Evolutionary conservation across 2,888 invertebrate species (phyloP), one percentile per base, ranked within the genome.

Genomic region (Hirtodrosophila trivittata): DNA sequence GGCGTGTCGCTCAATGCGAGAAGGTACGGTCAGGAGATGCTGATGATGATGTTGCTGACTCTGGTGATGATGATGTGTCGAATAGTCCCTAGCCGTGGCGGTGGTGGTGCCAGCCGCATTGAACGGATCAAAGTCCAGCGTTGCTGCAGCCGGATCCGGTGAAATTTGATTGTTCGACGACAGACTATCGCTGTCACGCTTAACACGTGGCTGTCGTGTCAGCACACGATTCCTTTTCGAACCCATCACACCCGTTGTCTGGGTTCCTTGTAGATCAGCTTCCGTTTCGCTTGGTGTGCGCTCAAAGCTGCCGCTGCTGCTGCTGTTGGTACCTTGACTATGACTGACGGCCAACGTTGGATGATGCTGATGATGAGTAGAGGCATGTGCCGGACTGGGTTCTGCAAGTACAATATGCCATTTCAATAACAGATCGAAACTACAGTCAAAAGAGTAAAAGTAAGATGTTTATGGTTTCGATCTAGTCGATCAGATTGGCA

Each of bases 131-230:
- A 89, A 75, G 80, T 90, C 86, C 55, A 89, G 76, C 5, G 86
- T 77, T 16, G 86, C 66, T 3, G 70, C 82, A 2, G 76, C 70
- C 12, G 81, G 76, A 45, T 90, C 90, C 7, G 91, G 91, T n/a
- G 90, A 88, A 50, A 88, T 86, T 70, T 89, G 90, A 74, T 85
- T 89, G 4, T 81, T 86, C 43, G 90, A 87, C n/a, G 87, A 86
- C 13, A 89, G 64, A 46, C 89, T 89, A 74, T 94, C 94, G 68
- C 92, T 92, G 72, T 94, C 94, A 46, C 93, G 92, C 87, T 94
- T 94, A 54, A 94, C 92, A 39, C 94, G 91, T 12, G 93, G 93
- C 77, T 94, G 94, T 33, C 94, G 92, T 89, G 93, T 94, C 39
- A 94, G 90, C 57, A 94, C 92, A 33, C 94, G 92, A 64, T 93